Percentiles rank a stretch among this genome's conserved stretches.
phyloP scores from a whole-genome alignment of 2,797 vertebrate genomes.

The Syngnathus rostellatus region DNA sequence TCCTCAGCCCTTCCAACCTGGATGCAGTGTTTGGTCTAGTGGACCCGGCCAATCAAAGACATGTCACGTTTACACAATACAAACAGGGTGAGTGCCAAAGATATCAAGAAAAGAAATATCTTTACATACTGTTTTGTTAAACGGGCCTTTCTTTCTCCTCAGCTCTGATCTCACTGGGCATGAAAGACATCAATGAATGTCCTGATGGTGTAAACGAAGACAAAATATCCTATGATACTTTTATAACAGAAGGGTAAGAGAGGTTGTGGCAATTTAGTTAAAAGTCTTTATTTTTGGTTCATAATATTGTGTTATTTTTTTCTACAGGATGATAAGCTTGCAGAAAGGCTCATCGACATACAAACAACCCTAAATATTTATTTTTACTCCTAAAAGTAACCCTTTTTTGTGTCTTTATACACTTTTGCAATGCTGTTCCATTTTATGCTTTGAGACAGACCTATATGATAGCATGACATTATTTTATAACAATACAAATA shows the following conservation, averaged over 20 bases:
- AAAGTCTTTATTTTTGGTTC: neutral
- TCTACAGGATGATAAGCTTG: slow-evolving; percentile 55
- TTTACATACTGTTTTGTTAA: neutral
- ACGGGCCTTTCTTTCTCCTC: neutral
- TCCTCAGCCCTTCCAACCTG: slow-evolving; percentile 57
- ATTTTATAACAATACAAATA: neutral
- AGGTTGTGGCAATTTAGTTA: slow-evolving; percentile 1
- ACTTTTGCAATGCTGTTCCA: neutral
- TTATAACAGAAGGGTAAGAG: slow-evolving; percentile 67
- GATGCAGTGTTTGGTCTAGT: slow-evolving; percentile 57
- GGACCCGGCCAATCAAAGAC: slow-evolving; percentile 52
- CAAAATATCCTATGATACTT: slow-evolving; percentile 63
- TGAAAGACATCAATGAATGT: slow-evolving; percentile 55
- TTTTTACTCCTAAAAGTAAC: neutral
- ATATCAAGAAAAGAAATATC: neutral
- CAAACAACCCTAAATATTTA: neutral
- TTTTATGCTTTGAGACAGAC: neutral
- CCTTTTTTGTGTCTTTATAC: neutral
- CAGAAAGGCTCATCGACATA: slow-evolving; percentile 51
- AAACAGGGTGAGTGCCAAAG: slow-evolving; percentile 52
- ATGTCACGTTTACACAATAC: slow-evolving; percentile 60
- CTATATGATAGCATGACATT: neutral
- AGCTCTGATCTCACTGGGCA: slow-evolving; percentile 66
- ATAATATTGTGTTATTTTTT: slow-evolving; percentile 10
- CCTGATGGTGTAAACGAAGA: slow-evolving; percentile 59